These are phyloP conservation scores for Oncorhynchus keta DNA, from an alignment of 2,113 vertebrate species.

Conservation along the genomic window DNA sequence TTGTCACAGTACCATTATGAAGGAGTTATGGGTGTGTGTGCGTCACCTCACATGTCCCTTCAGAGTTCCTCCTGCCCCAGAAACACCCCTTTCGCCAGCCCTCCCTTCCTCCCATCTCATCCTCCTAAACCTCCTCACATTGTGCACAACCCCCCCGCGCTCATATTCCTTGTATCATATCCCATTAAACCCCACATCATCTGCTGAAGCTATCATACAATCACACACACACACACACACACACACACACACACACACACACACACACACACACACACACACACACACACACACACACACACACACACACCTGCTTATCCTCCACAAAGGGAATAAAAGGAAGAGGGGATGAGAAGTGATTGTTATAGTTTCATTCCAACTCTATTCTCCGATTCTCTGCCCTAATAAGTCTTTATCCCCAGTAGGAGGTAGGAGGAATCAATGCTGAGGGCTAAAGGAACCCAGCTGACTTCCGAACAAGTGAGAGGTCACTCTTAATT, in stretches of 20 bases:
- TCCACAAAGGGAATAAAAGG: background rate
- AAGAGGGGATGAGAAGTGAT: background rate
- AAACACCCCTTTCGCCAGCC: background rate
- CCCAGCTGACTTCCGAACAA: constrained; percentile 10
- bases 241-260: background rate
- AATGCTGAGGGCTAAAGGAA: constrained; percentile 12
- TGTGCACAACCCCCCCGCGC: constrained; percentile 13
- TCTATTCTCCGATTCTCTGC: background rate
- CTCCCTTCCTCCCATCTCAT: background rate
- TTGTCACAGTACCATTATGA: background rate
- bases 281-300: background rate
- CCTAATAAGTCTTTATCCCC: background rate
- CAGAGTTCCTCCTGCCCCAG: background rate
- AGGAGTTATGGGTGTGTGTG: background rate
- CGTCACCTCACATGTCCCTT: background rate
- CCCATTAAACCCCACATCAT: background rate
- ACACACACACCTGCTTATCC: constrained; percentile 11
- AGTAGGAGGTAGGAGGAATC: background rate
- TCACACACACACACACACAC: background rate
- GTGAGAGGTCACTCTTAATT: constrained; percentile 29
- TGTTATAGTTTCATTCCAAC: background rate
- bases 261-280: background rate
- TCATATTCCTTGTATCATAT: constrained; percentile 5
- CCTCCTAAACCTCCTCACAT: constrained; percentile 8
- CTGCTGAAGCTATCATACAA: background rate